phyloP scores from a whole-genome alignment of 2,888 invertebrate species.

The Endotricha flammealis region DNA sequence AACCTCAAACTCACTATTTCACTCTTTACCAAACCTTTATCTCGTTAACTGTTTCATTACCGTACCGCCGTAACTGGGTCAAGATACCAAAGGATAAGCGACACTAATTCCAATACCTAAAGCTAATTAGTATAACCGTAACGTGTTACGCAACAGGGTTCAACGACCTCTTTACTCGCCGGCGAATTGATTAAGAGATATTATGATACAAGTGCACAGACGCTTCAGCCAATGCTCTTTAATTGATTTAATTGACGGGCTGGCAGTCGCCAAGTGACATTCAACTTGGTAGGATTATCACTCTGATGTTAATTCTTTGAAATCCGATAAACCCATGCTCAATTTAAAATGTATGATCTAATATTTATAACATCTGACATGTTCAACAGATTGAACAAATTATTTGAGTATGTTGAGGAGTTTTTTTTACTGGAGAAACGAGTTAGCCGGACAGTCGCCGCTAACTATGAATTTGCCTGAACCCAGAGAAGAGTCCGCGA shows the following conservation, averaged over 20 bases:
- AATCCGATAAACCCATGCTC: too few species aligned
- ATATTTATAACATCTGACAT: too few species aligned
- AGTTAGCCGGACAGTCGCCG: too few species aligned
- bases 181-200: conserved; percentile 67
- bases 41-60: conserved; percentile 2
- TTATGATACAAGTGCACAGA: conserved; percentile 55
- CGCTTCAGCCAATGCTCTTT: conserved; percentile 55
- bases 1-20: too few species aligned
- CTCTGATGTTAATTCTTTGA: too few species aligned
- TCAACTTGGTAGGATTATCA: conserved; percentile 3
- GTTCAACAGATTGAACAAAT: too few species aligned
- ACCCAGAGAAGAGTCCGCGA: too few species aligned
- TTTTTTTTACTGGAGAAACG: too few species aligned
- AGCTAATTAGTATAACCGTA: conserved; percentile 25
- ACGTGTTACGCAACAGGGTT: conserved; percentile 25
- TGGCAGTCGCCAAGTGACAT: conserved; percentile 1
- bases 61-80: conserved; percentile 4
- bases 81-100: conserved; percentile 5
- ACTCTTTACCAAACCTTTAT: too few species aligned
- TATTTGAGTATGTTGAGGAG: too few species aligned
- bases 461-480: too few species aligned
- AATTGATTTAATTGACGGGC: conserved; percentile 60
- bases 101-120: conserved; percentile 18
- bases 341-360: too few species aligned
- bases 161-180: conserved; percentile 53